These are phyloP conservation scores for Harmothoe impar DNA, from an alignment of 2,888 invertebrate genomes.

Conservation along the genomic window DNA sequence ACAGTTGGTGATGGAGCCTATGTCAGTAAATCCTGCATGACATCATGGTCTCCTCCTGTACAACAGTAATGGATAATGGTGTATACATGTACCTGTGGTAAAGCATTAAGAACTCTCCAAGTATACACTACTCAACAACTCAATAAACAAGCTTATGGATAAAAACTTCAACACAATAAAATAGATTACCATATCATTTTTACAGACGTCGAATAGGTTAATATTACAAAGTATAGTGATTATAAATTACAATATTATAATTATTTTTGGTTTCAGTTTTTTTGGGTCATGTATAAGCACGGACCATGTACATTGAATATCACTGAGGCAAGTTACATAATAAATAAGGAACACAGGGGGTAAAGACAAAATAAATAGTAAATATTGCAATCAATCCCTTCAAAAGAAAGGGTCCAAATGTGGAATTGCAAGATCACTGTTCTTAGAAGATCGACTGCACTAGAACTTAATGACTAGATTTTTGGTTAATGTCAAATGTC, in stretches of 20 bases:
- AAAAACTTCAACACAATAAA: not conserved
- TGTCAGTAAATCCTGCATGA: not conserved
- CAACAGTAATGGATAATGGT: slow-evolving; percentile 43
- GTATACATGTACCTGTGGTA: not conserved
- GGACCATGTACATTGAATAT: not conserved
- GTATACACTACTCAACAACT: not conserved
- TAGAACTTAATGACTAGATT: slow-evolving; percentile 13
- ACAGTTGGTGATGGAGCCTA: slow-evolving; percentile 36
- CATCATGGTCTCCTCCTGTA: not conserved
- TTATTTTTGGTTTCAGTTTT: too few relatives aligned
- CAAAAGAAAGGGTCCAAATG: slow-evolving; percentile 17
- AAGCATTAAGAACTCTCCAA: slow-evolving; percentile 32
- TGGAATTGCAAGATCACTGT: slow-evolving; percentile 43
- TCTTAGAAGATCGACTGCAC: slow-evolving; percentile 11
- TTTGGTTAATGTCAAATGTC: not conserved
- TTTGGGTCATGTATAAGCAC: not conserved
- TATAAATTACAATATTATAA: too few relatives aligned
- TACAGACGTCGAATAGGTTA: not conserved
- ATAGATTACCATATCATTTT: not conserved
- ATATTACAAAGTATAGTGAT: not conserved
- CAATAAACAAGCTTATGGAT: slow-evolving; percentile 6
- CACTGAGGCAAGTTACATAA: not conserved
- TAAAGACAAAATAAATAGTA: not conserved
- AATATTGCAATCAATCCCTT: not conserved
- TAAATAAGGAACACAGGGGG: slow-evolving; percentile 6